A percentile compares a stretch with the other conserved stretches of the same genome.
These are phyloP conservation scores for Rhincodon typus DNA, from an alignment of 2,797 vertebrate species.

Conservation along the genomic window DNA sequence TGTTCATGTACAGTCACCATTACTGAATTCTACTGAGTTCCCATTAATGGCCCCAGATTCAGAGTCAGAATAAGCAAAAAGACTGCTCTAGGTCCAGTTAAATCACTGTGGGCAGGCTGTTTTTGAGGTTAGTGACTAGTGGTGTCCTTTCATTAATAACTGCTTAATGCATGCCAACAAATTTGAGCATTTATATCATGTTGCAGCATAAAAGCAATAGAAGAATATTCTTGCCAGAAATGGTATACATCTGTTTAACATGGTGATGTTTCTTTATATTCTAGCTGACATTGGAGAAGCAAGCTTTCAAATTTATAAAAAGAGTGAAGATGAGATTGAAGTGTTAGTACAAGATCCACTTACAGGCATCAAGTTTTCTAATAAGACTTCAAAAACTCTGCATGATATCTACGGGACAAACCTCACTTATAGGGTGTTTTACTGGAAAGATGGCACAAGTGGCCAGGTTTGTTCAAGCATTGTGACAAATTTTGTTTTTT, in stretches of 20 bases:
- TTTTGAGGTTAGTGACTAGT: not conserved
- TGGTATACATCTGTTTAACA: conserved; percentile 34
- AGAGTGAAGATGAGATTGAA: conserved; percentile 46
- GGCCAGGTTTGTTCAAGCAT: conserved; percentile 70
- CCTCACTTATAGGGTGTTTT: conserved; percentile 70
- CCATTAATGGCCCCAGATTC: not conserved
- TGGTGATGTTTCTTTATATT: not conserved
- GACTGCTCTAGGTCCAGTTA: not conserved
- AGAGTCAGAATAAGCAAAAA: not conserved
- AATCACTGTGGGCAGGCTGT: not conserved
- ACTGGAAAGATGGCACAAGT: conserved; percentile 71
- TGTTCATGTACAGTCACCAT: not conserved
- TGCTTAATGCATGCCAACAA: not conserved
- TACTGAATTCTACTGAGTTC: not conserved
- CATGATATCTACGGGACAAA: conserved; percentile 67
- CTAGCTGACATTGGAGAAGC: not conserved
- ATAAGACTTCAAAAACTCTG: conserved; percentile 58
- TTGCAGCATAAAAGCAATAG: not conserved
- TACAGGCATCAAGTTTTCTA: conserved; percentile 56
- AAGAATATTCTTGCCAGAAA: not conserved
- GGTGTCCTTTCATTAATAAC: no score
- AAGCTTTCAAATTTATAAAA: not conserved
- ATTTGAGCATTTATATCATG: not conserved
- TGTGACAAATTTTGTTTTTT: not conserved
- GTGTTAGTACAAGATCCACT: conserved; percentile 62